Base-by-base conservation (phyloP, 2,113 vertebrate genomes). In the Mystacornis crossleyi region DNA sequence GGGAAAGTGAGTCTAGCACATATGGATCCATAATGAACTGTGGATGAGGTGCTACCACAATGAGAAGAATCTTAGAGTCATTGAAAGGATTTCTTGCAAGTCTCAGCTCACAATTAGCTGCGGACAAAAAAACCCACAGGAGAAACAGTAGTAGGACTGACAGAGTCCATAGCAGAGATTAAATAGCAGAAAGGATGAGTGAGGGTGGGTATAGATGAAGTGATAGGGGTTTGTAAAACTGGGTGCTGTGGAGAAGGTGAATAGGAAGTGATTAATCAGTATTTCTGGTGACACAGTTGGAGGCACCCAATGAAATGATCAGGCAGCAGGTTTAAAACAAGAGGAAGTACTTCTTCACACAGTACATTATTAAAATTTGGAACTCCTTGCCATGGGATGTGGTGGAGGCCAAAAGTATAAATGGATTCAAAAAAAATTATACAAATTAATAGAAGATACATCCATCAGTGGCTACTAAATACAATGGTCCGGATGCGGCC, bases 271-370 rank as follows among this genome's bases (percentile, higher is more conserved):
- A 74, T 95, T 83, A 83, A 73, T 90, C 50, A 40, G 42, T 88
- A 33, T 83, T 92, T 90, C 75, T 86, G 7, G 4, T 73, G 79
- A 20, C 26, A 77, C 16, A 62, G 1, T 8, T 83, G 43, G 38
- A 69, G n/a, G 8, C 26, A 71, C 42, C 67, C 80, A 77, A 31
- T 58, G 51, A 90, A 86, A 77, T 66, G 47, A 92, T 93, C 45
- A 33, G 36, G 40, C 86, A 91, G 43, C 26, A 64, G 34, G 20
- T 81, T 92, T 77, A 72, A 92, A 94, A 69, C 16, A 71, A 87
- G 42, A 90, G 79, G 89, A 90, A 92, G 60, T 84, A 51, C 47
- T 95, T 86, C 70, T 97, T 95, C 71, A 78, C 51, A 51, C 55
- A 89, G n/a, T 83, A 19, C 70, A 36, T 61, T 62, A 62, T 90